Conservation (phyloP, 2,797 vertebrate species). For the Scarus forsteni region DNA sequence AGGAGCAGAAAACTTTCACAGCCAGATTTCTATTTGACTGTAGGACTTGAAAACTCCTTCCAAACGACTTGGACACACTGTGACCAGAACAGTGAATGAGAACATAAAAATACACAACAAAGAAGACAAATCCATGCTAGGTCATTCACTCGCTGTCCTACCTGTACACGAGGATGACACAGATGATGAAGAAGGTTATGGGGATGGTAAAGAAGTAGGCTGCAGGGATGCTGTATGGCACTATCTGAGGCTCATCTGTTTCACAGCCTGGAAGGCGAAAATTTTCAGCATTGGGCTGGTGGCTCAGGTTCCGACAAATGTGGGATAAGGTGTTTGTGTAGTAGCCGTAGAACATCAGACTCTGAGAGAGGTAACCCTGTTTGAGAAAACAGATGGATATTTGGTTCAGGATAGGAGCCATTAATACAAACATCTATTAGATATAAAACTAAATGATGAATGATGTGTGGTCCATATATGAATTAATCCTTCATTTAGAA, state of each 20-base stretch:
- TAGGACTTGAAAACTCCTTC: conserved; percentile 83
- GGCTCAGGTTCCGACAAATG: background rate
- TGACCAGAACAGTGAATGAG: background rate
- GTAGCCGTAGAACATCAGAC: conserved; percentile 90
- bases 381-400: background rate
- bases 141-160: conserved; percentile 44
- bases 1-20: conserved; percentile 87
- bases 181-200: conserved; percentile 84
- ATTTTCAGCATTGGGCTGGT: too few species aligned
- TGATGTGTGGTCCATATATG: too few species aligned
- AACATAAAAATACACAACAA: background rate
- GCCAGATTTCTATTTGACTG: conserved; percentile 75
- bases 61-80: conserved; percentile 87
- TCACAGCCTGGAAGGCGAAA: background rate
- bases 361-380: conserved; percentile 87
- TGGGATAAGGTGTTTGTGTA: conserved; percentile 82
- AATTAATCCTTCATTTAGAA: too few species aligned
- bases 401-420: background rate
- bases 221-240: conserved; percentile 87
- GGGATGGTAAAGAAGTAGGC: conserved; percentile 87
- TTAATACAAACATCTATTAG: background rate
- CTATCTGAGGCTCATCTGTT: accelerated
- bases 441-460: background rate
- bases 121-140: background rate
- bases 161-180: conserved; percentile 90